Base-by-base conservation (phyloP, 2,113 vertebrate genomes). In the Cyprinodon brontotheroides region DNA sequence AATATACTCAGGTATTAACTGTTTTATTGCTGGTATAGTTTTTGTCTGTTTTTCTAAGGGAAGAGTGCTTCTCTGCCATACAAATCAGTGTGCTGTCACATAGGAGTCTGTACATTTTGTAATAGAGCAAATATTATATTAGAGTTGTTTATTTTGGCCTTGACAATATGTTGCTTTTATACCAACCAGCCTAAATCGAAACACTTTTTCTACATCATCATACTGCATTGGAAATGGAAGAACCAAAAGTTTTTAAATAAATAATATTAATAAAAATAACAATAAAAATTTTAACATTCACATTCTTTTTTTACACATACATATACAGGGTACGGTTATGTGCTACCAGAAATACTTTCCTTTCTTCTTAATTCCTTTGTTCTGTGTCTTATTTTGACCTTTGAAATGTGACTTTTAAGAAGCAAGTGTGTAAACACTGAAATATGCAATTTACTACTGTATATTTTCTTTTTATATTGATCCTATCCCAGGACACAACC, bases 121-220 rank as follows among this genome's bases (percentile, higher is more conserved):
- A 75, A 87, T 71, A 80, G 70, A 83, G 61, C 53, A 53, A 70
- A 77, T 77, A 68, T 73, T 4, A 13, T 84, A 70, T 66, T 38
- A 83, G 20, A 71, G 50, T 70, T 64, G 2, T 61, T 76, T 62
- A 61, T 80, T 84, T 85, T 86, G 59, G 70, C 74, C 47, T 70
- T 53, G 14, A 79, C 15, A 82, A 76, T 81, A 63, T 84, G 79
- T 11, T 68, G 15, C 65, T 83, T 90, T 85, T 85, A 20, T 88
- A 83, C 65, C 68, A 63, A 59, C 80, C 29, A 50, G 43, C 53
- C 29, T 77, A 15, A 29, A 15, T 68, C 8, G 29, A 38, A 65
- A 29, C 40, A 15, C 29, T 4, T 7, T 68, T 29, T 47, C 13
- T 65, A 65, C 41, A 65, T 17, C 50, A 57, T 70, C 72, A 13